Evolutionary conservation across 2,797 vertebrate genomes (phyloP), one percentile per base, ranked within the genome.

Genomic region (Microctenopoma stevenorrisi): DNA sequence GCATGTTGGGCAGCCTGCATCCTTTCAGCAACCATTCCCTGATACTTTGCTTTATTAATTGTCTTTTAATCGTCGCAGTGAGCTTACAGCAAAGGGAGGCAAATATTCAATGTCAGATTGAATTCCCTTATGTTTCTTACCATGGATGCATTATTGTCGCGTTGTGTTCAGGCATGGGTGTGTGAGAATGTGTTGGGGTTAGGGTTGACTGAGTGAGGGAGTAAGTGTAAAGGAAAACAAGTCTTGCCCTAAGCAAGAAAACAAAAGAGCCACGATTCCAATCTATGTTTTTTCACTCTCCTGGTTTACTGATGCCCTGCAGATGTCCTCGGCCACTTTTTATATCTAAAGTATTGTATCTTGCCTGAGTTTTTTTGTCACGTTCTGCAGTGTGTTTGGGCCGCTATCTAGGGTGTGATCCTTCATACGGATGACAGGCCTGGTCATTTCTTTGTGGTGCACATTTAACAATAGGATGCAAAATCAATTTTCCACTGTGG

Each of bases 271-370:
- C 18, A 56, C 59, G 82, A 74, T 69, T 76, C 59, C 30, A 50
- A 63, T 72, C 48, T 58, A 62, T 53, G 62, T 71, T 85, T 76
- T 83, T 78, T 46, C 55, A 68, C 35, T 72, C 72, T 62, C 54
- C 65, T 66, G 70, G 66, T 86, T 89, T 77, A 74, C 74, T 64
- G 78, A 79, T 87, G 83, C 86, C 87, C 89, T 80, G 75, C 84
- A 88, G 84, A 86, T 83, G 74, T 86, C 82, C 64, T 67, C 43
- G 0, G 52, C 56, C 62, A 80, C 74, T 72, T 83, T 84, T 81
- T 81, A 54, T 61, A 68, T 72, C 50, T 66, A n/a, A 66, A 74
- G 44, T 64, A 71, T 48, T 70, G 54, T 30, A 58, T 71, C 37
- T 72, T 61, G 30, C 66, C 54, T 64, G 56, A 64, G 38, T 15